Base-by-base conservation (phyloP, 1,140 invertebrate species). In the Muscidifurax raptorellus region DNA sequence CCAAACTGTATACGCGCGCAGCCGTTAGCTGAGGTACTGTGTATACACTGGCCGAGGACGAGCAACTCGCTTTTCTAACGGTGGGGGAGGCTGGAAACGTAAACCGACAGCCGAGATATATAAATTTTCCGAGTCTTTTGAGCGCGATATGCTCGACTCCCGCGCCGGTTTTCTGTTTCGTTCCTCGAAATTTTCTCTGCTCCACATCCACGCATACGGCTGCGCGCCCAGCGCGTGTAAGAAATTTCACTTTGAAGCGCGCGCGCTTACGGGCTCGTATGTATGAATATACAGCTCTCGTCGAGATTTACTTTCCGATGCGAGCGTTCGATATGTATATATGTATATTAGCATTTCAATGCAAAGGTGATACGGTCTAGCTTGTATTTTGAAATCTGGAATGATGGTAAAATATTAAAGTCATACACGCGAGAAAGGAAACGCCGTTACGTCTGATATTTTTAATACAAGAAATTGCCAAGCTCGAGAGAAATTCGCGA, bases 71-170 rank as follows among this genome's bases (percentile, higher is more conserved):
- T 71, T 30, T 71, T 30, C 25, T 22, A 28, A 67, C 25, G 66
- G n/a, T n/a, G 64, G 25, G 64, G 13, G 22, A 67, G 64, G 25
- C 64, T 67, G 64, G 18, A 32, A 30, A 72, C 32, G 69, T 72
- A 74, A 28, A 71, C 67, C 13, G 18, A 40, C 72, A 40, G 36
- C 72, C 30, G 72, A 74, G 36, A 75, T 59, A 3, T 59, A 47
- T 52, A 77, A 77, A 77, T 77, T 77, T 77, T 77, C 44, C 44
- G 27, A 59, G n/a, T 40, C 44, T 40, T 47, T 77, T 52, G 75
- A 77, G 44, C 75, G 36, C n/a, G 75, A 77, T 59, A 77, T n/a
- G 27, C 36, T n/a, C 71, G 28, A 13, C 36, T 71, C 9, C 4
- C 13, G 2, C 47, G 15, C 52, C n/a, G n/a, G n/a, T n/a, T n/a